Evolutionary conservation across 2,888 invertebrate genomes (phyloP).

Genomic region (Chaetogeoica ovagalla): DNA sequence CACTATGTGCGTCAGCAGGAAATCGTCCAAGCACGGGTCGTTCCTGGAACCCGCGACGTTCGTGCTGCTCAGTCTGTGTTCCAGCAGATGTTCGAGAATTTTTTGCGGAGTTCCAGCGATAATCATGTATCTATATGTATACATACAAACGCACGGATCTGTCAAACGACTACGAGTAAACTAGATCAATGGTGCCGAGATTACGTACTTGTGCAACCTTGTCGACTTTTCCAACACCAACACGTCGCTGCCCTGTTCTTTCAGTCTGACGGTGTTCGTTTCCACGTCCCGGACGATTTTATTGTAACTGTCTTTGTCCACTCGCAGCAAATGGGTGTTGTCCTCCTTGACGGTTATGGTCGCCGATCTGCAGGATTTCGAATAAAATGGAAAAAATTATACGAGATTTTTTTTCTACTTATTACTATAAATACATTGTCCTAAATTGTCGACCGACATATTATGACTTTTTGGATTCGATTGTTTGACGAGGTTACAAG

Average conservation of each 20-base stretch:
- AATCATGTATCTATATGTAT: constrained; percentile 71
- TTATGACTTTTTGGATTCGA: too few relatives aligned
- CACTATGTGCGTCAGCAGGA: constrained; percentile 78
- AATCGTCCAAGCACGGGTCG: constrained; percentile 80
- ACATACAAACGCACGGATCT: too few relatives aligned
- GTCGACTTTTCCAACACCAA: constrained; percentile 74
- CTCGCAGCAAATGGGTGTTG: constrained; percentile 79
- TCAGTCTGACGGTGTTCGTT: constrained; percentile 82
- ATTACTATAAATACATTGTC: too few relatives aligned
- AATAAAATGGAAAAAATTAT: neutral
- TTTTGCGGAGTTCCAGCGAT: constrained; percentile 86
- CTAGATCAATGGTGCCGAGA: too few relatives aligned
- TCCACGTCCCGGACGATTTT: constrained; percentile 80
- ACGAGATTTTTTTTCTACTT: too few relatives aligned
- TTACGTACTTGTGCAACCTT: constrained; percentile 34
- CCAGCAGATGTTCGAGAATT: constrained; percentile 82
- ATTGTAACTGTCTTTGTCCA: constrained; percentile 85
- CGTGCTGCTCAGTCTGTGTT: constrained; percentile 71
- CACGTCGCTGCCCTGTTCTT: constrained; percentile 83
- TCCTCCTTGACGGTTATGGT: constrained; percentile 80
- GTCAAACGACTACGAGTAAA: neutral
- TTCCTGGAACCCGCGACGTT: constrained; percentile 60
- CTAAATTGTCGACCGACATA: too few relatives aligned
- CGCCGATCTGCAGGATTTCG: constrained; percentile 67
- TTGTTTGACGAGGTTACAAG: too few relatives aligned